These are phyloP conservation scores for Rhodophaea formosa DNA, from an alignment of 2,888 invertebrate genomes.

Conservation along the genomic window DNA sequence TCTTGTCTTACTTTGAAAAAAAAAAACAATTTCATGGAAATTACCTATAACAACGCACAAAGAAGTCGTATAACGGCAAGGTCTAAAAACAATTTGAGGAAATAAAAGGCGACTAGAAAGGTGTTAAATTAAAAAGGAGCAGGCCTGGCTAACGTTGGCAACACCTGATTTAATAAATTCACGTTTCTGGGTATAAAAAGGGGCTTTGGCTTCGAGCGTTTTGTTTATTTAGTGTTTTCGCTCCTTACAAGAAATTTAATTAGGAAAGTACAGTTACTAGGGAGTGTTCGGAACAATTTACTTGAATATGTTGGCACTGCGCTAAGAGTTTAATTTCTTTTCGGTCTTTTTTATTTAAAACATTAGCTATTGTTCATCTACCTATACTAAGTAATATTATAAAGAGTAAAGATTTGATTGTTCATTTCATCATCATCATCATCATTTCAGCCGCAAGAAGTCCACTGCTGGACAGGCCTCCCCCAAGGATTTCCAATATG, in stretches of 20 bases:
- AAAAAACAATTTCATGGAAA: not conserved
- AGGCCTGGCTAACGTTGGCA: slow-evolving; percentile 13
- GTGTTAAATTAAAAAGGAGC: slow-evolving; percentile 9
- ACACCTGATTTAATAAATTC: slow-evolving; percentile 21
- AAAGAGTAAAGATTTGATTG: no score
- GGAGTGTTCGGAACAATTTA: not conserved
- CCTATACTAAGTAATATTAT: no score
- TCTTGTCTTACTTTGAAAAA: no score
- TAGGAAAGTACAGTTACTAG: slow-evolving; percentile 1
- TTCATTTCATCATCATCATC: no score
- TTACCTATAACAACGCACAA: not conserved
- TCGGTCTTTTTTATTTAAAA: no score
- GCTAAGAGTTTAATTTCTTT: no score
- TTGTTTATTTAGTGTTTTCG: slow-evolving; percentile 3
- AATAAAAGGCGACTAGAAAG: slow-evolving; percentile 9
- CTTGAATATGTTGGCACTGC: not conserved
- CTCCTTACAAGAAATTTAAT: slow-evolving; percentile 14
- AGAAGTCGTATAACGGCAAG: not conserved
- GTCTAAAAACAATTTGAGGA: not conserved
- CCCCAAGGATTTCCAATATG: no score
- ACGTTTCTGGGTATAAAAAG: slow-evolving; percentile 13
- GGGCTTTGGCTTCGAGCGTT: slow-evolving; percentile 15
- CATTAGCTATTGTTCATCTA: no score
- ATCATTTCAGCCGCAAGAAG: no score
- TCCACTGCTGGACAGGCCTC: no score